Evolutionary conservation across 2,797 vertebrate genomes (phyloP).

Genomic region (Chelon auratus): DNA sequence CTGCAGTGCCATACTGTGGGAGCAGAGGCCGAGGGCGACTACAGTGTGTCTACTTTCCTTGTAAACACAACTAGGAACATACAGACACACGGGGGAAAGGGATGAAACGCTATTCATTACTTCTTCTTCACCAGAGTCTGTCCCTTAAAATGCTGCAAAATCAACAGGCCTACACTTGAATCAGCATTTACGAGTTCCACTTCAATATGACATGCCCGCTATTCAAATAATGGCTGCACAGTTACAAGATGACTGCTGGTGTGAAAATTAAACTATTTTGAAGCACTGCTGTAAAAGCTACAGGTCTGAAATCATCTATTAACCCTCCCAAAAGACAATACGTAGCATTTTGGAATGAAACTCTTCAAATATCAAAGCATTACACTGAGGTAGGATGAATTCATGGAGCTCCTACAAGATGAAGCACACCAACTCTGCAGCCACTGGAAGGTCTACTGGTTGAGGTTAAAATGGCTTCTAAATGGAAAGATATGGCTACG

Average conservation of each 20-base stretch:
- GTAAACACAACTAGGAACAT: slow-evolving; percentile 38
- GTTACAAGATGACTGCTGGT: slow-evolving; percentile 37
- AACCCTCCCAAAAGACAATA: background rate
- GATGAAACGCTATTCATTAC: background rate
- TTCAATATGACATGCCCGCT: slow-evolving; percentile 29
- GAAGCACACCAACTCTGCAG: slow-evolving; percentile 47
- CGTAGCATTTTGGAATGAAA: slow-evolving; percentile 50
- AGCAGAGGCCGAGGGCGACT: slow-evolving; percentile 4
- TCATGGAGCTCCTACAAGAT: slow-evolving; percentile 34
- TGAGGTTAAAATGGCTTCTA: slow-evolving; percentile 64
- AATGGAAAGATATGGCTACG: slow-evolving; percentile 65
- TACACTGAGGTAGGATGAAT: slow-evolving; percentile 70
- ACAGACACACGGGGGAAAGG: slow-evolving; percentile 10
- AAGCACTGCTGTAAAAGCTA: background rate
- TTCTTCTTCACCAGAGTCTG: slow-evolving; percentile 59
- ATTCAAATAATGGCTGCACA: background rate
- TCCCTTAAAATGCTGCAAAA: slow-evolving; percentile 31
- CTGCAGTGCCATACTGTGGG: slow-evolving; percentile 28
- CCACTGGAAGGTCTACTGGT: slow-evolving; percentile 27
- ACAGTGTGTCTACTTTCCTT: slow-evolving; percentile 18
- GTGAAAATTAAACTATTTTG: background rate
- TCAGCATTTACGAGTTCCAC: slow-evolving; percentile 16
- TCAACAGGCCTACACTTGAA: slow-evolving; percentile 15
- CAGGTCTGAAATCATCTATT: background rate
- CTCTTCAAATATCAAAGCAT: slow-evolving; percentile 40